These are phyloP conservation scores for Beroe forskalii DNA, from an alignment of 37 sponge, comb jelly and placozoan species.

Conservation along the genomic window DNA sequence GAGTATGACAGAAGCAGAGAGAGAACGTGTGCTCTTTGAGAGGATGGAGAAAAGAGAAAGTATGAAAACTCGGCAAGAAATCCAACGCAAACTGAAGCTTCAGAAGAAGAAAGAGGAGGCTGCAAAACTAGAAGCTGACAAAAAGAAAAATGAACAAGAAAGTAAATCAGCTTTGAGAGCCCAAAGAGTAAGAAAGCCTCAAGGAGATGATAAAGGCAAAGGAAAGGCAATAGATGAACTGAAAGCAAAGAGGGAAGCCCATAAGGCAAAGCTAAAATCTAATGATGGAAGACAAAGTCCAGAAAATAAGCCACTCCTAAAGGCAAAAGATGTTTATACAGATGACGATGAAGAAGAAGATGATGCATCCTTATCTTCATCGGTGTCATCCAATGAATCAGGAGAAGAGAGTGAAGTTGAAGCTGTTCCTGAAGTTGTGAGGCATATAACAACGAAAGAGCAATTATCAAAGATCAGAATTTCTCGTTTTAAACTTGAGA, in stretches of 20 bases:
- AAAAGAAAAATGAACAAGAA: constrained; percentile 70
- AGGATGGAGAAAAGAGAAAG: constrained; percentile 80
- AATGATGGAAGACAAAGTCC: constrained; percentile 14
- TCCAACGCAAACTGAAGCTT: constrained; percentile 75
- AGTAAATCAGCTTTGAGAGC: constrained; percentile 1
- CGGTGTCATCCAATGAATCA: not conserved
- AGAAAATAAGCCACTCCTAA: constrained; percentile 6
- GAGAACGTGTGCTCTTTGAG: constrained; percentile 89
- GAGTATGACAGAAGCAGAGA: constrained; percentile 90
- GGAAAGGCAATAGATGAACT: constrained; percentile 84
- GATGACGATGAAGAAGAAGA: constrained; percentile 66
- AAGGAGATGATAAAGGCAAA: constrained; percentile 71
- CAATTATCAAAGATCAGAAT: constrained; percentile 80
- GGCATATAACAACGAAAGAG: constrained; percentile 32
- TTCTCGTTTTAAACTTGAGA: constrained; percentile 88
- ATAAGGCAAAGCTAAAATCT: constrained; percentile 17
- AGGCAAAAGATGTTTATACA: constrained; percentile 36
- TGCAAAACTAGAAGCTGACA: constrained; percentile 58
- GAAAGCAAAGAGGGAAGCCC: constrained; percentile 77
- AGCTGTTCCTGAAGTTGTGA: not conserved
- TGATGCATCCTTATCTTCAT: constrained; percentile 18
- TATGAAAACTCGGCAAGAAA: constrained; percentile 78
- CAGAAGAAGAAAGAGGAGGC: constrained; percentile 73
- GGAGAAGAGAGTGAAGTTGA: not conserved
- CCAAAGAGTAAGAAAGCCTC: constrained; percentile 68